Evolutionary conservation across 37 sponge, comb jelly and placozoan genomes (phyloP), one percentile per base, ranked within the genome.

Genomic region (Geodia barretti): DNA sequence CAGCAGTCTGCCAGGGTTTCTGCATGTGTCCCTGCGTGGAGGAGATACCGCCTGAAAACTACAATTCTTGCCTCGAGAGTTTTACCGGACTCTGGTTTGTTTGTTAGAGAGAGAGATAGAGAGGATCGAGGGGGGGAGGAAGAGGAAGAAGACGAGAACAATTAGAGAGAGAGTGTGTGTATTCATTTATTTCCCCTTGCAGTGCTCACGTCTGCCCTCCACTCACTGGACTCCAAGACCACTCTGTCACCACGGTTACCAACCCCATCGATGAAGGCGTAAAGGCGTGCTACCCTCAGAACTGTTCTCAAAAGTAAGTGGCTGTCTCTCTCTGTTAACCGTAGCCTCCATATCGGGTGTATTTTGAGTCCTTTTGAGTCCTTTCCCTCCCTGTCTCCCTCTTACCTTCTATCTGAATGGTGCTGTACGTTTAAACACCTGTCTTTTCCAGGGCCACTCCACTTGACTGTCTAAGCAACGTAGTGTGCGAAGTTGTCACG

Each of bases 11-110:
- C 72, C 72, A 38, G 5, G n/a, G 37, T 33, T 34, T 33, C 35
- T 71, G 72, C 19, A 37, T 8, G 33, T 71, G 72, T 31, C 72
- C 72, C 5, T 71, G 72, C 35, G n/a, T 36, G n/a, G 72, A 71
- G 19, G 41, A 71, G 4, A 71, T 71, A 33, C 72, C 72, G 8
- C 35, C 72, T 5, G 37, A 71, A 7, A 71, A 71, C 72, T 71
- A 71, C 41, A 71, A 71, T 31, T 36, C 72, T 38, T 71, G 72
- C 32, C 24, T 33, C 11, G 72, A 71, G 35, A 33, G 37, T 4
- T 71, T 71, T 32, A 38, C 72, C 5, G 40, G 41, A 23, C 17
- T 71, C 7, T 23, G 31, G 67, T 65, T n/a, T n/a, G n/a, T n/a
- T n/a, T n/a, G n/a, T n/a, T n/a, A n/a, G n/a, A n/a, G n/a, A n/a